A percentile compares a stretch with the other conserved stretches of the same genome.
Evolutionary conservation across 64 coral and sea anemone genomes (phyloP).

Genomic region (Actinia tenebrosa): DNA sequence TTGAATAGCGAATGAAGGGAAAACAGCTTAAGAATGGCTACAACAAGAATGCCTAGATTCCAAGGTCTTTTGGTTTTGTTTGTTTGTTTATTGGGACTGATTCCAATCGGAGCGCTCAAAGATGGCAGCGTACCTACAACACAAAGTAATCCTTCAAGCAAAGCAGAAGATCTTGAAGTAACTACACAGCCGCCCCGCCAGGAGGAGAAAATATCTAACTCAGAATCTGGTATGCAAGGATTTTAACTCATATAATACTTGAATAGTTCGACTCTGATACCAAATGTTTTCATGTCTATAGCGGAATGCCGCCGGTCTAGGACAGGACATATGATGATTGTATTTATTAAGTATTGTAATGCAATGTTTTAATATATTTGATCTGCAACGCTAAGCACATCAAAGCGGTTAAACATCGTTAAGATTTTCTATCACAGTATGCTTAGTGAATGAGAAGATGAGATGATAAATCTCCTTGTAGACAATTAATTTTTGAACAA

Average conservation of each 20-base stretch:
- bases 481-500: neutral
- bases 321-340: neutral
- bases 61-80: neutral
- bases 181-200: neutral
- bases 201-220: neutral
- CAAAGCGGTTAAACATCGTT: neutral
- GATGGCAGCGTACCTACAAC: neutral
- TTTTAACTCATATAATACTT: neutral
- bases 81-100: neutral
- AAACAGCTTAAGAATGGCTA: neutral
- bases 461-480: neutral
- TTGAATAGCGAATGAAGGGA: neutral
- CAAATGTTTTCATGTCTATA: neutral
- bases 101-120: neutral
- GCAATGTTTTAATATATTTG: neutral
- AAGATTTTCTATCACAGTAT: neutral
- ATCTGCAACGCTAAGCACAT: neutral
- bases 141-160: conserved; percentile 7
- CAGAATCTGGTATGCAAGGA: neutral
- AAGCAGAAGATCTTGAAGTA: neutral
- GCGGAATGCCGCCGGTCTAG: neutral
- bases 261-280: neutral
- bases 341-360: neutral
- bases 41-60: neutral
- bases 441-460: neutral